Evolutionary conservation across 2,113 vertebrate genomes (phyloP).

Genomic region (Macroglossus sobrinus): DNA sequence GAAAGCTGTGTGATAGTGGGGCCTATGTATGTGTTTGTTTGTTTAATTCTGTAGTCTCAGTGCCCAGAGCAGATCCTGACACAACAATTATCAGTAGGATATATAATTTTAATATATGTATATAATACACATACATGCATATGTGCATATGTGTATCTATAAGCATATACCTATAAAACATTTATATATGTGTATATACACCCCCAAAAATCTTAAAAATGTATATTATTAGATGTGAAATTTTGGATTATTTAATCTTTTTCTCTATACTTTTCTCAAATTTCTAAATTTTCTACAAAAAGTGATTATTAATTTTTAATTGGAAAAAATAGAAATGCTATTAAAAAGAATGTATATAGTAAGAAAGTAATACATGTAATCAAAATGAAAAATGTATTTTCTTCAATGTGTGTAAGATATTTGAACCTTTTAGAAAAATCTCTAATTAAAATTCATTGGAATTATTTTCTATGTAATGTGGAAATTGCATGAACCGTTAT

Average conservation of each 20-base stretch:
- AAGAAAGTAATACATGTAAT: neutral
- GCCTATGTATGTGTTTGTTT: neutral
- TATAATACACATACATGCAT: neutral
- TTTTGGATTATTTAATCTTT: neutral
- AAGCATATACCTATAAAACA: neutral
- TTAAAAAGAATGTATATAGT: neutral
- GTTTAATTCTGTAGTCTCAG: neutral
- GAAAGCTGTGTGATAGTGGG: neutral
- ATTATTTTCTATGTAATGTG: constrained; percentile 47
- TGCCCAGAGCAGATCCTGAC: neutral
- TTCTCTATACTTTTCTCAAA: neutral
- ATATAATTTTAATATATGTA: neutral
- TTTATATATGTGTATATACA: neutral
- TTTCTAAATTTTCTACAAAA: neutral
- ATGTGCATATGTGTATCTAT: neutral
- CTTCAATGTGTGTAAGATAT: neutral
- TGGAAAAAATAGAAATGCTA: neutral
- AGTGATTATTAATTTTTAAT: neutral
- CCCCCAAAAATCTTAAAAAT: neutral
- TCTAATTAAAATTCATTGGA: constrained; percentile 39
- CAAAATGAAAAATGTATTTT: neutral
- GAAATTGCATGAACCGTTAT: constrained; percentile 51
- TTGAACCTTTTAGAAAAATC: constrained; percentile 21
- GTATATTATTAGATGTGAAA: neutral
- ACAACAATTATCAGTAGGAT: neutral